Evolutionary conservation across 2,888 invertebrate species (phyloP), one percentile per base, ranked within the genome.

Genomic region (Nebria brevicollis): DNA sequence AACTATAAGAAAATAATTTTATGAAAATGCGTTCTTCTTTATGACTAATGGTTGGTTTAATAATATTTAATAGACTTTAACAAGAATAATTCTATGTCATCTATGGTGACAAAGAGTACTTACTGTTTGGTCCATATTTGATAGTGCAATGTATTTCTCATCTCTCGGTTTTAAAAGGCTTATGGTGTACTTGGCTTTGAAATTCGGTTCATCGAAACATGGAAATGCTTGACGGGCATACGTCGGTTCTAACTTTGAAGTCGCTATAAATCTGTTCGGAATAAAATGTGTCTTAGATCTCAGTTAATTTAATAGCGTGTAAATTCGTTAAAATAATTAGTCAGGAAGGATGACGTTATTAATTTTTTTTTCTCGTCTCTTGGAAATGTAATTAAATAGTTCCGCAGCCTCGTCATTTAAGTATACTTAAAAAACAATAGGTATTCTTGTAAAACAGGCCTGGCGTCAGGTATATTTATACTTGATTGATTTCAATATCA

Each of bases 191-290:
- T 93, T 93, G 0, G 98, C 96, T 90, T 98, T 98, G 88, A 97
- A 94, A 77, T 94, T 93, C 0, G 96, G 98, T 86, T 98, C 97
- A 89, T 98, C 98, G 87, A 98, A 97, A 87, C 98, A 98, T 0
- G 98, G 98, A 88, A 97, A 98, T 0, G 97, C 96, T 89, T 94
- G 93, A 41, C 98, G 92, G 0, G 98, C 98, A 88, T 96, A 96
- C 0, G 97, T 97, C 0, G 98, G 97, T 88, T 98, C 97, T 87
- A 98, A 98, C 89, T 98, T 98, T 11, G 97, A 95, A 0, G 97
- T 96, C 5, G 96, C 96, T 87, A 98, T 94, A 82, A 91, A 91
- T 86, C 96, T 97, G 87, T 64, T 91, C 91, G 82, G 73, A 84
- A 83, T 54, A 78, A 75, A 54, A 54, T 2, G 0, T 54, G 4